phyloP scores from a whole-genome alignment of 2,113 vertebrate species.

The rat (Rattus norvegicus) region DNA sequence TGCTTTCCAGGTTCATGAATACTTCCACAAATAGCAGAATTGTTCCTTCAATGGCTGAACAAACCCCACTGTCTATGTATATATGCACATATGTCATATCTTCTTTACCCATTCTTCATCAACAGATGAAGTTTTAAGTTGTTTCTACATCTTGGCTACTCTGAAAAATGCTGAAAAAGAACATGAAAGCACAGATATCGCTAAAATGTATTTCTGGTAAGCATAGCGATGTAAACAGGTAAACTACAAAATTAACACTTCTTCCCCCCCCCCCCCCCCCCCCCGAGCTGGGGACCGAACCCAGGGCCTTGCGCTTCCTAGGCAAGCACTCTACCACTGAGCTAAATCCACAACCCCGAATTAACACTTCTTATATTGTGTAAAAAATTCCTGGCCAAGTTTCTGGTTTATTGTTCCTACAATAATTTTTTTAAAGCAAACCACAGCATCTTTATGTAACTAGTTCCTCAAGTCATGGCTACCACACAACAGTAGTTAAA shows the following conservation, averaged over 20 bases:
- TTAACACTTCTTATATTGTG: neutral
- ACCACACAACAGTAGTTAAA: neutral
- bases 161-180: neutral
- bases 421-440: constrained; percentile 16
- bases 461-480: neutral
- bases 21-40: neutral
- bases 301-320: too few relatives aligned
- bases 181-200: neutral
- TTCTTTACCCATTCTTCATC: neutral
- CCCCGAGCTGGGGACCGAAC: too few relatives aligned
- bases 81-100: neutral
- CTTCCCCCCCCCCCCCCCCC: too few relatives aligned
- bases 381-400: constrained; percentile 9
- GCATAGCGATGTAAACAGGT: neutral
- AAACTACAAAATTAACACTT: constrained; percentile 23
- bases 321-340: too few relatives aligned
- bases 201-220: constrained; percentile 19
- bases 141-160: neutral
- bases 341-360: too few relatives aligned
- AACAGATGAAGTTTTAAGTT: neutral
- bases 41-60: neutral
- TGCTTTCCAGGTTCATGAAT: neutral
- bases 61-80: neutral
- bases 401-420: constrained; percentile 33
- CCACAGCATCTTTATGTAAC: neutral